phyloP scores from a whole-genome alignment of 2,888 invertebrate genomes.

The Meganola albula region DNA sequence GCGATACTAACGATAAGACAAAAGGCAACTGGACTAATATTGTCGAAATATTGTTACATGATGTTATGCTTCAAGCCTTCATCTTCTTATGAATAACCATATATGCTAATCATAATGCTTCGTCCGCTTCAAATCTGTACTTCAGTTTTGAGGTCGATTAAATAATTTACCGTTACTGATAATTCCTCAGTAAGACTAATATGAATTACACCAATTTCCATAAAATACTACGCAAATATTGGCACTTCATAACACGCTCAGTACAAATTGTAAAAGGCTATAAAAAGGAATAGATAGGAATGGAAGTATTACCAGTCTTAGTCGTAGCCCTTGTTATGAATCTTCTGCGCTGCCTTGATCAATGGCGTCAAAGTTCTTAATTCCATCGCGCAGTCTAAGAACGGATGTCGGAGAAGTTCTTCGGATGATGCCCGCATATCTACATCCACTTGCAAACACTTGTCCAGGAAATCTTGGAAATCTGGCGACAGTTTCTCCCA shows the following conservation, averaged over 20 bases:
- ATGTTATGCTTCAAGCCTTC: slow-evolving; percentile 28
- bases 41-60: slow-evolving; percentile 41
- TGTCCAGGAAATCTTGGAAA: slow-evolving; percentile 90
- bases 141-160: slow-evolving; percentile 8
- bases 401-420: slow-evolving; percentile 87
- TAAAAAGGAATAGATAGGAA: slow-evolving; percentile 47
- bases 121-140: slow-evolving; percentile 10
- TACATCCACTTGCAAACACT: slow-evolving; percentile 91
- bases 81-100: slow-evolving; percentile 19
- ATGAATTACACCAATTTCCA: slow-evolving; percentile 21
- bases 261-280: slow-evolving; percentile 51
- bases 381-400: slow-evolving; percentile 88
- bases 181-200: too few species aligned
- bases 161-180: too few species aligned
- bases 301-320: slow-evolving; percentile 49
- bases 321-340: slow-evolving; percentile 81
- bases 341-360: slow-evolving; percentile 93
- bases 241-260: slow-evolving; percentile 42
- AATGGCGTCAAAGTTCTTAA: slow-evolving; percentile 90
- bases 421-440: slow-evolving; percentile 86
- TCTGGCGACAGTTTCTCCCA: slow-evolving; percentile 87
- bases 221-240: slow-evolving; percentile 35
- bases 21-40: slow-evolving; percentile 36
- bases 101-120: slow-evolving; percentile 22
- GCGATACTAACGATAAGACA: slow-evolving; percentile 46